Base-by-base conservation (phyloP, 2,888 invertebrate species). In the Plagodis pulveraria region DNA sequence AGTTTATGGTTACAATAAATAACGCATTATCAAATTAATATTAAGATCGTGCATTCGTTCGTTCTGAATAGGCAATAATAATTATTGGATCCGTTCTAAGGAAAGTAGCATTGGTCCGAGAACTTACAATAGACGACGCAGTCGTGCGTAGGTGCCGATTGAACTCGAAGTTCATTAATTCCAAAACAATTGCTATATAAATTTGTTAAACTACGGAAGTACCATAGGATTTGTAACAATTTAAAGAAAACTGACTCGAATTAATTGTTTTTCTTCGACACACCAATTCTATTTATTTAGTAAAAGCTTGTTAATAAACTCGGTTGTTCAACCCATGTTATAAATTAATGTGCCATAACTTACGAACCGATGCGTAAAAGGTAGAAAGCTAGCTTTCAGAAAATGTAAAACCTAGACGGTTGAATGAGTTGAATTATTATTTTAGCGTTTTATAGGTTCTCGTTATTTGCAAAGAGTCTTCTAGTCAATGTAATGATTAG, bases 11-110 rank as follows among this genome's bases (percentile, higher is more conserved):
- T 65, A 51, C 60, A 63, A 65, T 69, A 63, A 66, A 64, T 52
- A 63, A 52, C 64, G 50, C 66, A 76, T 76, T 72, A 74, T 69
- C 73, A 74, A 77, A 72, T 69, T 73, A 71, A 77, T 74, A 68
- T 63, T 58, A 61, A 58, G 58, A 65, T 66, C 63, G 64, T 69
- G 67, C 65, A 62, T 66, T 67, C 58, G 64, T 53, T 66, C 61
- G 64, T 53, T 66, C 61, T 71, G 69, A 73, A 72, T 74, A 69
- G 72, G 69, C 69, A 70, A 74, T 72, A 68, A 67, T 66, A 61
- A 61, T 62, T 52, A 62, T 60, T 55, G 50, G 54, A 63, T 66
- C 60, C 56, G 60, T 60, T 66, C 38, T 56, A 62, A 58, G 60
- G 68, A 65, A 65, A 65, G 60, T 57, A 53, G n/a, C 56, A 61